Percentiles rank a stretch among this genome's conserved stretches.
Evolutionary conservation across 1,140 invertebrate genomes (phyloP).

Genomic region (Coenobita brevimanus): DNA sequence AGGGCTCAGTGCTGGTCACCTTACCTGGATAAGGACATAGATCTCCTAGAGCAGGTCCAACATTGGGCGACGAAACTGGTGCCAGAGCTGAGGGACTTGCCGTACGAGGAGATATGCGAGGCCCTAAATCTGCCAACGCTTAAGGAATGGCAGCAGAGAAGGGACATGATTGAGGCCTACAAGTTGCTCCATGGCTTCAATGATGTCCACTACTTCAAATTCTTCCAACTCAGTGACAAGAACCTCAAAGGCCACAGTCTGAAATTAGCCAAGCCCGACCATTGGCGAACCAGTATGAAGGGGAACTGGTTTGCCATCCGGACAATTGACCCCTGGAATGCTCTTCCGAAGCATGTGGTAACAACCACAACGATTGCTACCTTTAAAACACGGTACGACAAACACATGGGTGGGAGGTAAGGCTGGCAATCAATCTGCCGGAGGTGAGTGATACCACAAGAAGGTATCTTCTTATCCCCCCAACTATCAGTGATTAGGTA

Average conservation of each 20-base stretch:
- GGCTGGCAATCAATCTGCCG: not conserved
- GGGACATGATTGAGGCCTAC: not conserved
- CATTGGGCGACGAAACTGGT: not conserved
- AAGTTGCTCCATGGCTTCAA: slow-evolving; percentile 6
- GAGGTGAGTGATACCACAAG: slow-evolving; percentile 7
- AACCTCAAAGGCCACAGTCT: not conserved
- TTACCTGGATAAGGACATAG: not conserved
- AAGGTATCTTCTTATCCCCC: not conserved
- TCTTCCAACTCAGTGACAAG: not conserved
- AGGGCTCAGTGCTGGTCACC: slow-evolving; percentile 13
- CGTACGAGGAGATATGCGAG: slow-evolving; percentile 9
- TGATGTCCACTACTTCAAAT: not conserved
- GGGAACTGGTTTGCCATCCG: no score
- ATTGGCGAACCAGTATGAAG: no score
- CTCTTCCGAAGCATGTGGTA: not conserved
- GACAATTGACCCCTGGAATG: not conserved
- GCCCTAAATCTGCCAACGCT: not conserved
- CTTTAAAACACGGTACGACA: not conserved
- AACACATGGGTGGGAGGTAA: not conserved
- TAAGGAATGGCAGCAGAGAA: not conserved
- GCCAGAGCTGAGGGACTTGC: not conserved
- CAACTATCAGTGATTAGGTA: no score
- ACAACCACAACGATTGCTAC: not conserved
- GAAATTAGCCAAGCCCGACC: no score
- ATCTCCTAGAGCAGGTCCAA: not conserved